Percentiles rank a stretch among this genome's conserved stretches.
phyloP scores from a whole-genome alignment of 2,888 invertebrate genomes.

The Aspidiotus rigidus region DNA sequence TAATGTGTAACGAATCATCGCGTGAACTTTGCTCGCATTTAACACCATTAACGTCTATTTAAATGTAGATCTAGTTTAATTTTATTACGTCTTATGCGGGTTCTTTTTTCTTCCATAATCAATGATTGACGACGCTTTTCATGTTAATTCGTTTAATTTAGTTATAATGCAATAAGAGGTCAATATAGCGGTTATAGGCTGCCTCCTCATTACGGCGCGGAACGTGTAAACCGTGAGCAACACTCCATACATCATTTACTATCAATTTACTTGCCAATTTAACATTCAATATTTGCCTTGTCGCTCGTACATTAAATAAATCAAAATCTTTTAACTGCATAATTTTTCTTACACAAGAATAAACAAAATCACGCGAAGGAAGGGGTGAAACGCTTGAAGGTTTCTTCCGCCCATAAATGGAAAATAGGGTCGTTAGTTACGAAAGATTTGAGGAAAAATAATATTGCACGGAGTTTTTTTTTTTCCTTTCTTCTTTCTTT shows the following conservation, averaged over 20 bases:
- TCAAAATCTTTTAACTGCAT: neutral
- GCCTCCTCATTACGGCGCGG: neutral
- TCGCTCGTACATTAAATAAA: too few relatives aligned
- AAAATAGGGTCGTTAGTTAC: neutral
- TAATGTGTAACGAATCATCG: too few relatives aligned
- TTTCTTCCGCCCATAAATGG: neutral
- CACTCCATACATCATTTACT: too few relatives aligned
- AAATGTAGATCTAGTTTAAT: neutral
- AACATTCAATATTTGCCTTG: too few relatives aligned
- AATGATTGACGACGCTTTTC: conserved; percentile 3
- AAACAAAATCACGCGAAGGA: neutral
- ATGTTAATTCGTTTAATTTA: conserved; percentile 4
- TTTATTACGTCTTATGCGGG: conserved; percentile 1
- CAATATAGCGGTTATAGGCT: neutral
- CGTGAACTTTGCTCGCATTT: too few relatives aligned
- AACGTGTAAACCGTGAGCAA: too few relatives aligned
- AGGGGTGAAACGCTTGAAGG: neutral
- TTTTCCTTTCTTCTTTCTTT: too few relatives aligned
- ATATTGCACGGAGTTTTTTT: conserved; percentile 15
- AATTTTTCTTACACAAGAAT: neutral
- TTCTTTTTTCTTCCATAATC: neutral
- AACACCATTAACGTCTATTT: too few relatives aligned
- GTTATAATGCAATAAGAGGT: conserved; percentile 2
- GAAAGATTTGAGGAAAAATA: neutral
- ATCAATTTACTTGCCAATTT: too few relatives aligned